Evolutionary conservation across 1,140 invertebrate genomes (phyloP), one percentile per base, ranked within the genome.

Genomic region (Ladona fulva): DNA sequence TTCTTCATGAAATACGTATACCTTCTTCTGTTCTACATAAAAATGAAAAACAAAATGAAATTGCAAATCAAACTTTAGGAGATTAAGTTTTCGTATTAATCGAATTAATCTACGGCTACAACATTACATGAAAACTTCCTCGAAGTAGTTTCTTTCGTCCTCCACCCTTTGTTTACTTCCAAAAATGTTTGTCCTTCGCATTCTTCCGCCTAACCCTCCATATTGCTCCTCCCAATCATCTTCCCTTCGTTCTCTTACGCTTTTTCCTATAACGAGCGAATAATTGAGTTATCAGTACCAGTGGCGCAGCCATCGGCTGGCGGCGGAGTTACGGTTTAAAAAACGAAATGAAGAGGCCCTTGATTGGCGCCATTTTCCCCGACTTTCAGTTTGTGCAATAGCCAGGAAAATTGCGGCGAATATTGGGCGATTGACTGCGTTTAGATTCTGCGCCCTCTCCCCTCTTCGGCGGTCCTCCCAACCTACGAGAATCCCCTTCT

Each of bases 341-440:
- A 77, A 66, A 66, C 37, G 76, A 42, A 77, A 77, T 77, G 25
- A 77, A 77, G 76, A 77, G 76, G 25, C 44, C 24, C 76, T 77
- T 77, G 76, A 77, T 77, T 77, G 76, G 76, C 76, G 76, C 76
- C 76, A 77, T 77, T 77, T 77, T 77, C 37, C 42, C 37, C 6
- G 37, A 59, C 76, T 77, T 77, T 77, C 76, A 77, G 76, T 59
- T 77, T 77, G 76, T 77, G 76, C 76, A 77, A 77, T 77, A 77
- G 76, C 42, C 24, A 25, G 76, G 76, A 77, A 77, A 77, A 77
- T 77, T 77, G 76, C 76, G 76, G 76, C 37, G 25, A 77, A 77
- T 44, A 77, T 77, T 37, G 76, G 37, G 42, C 44, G 76, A 59
- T 59, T 59, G 76, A 22, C 76, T 77, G 6, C 75, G 75, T 22